Base-by-base conservation (phyloP, 1,140 invertebrate genomes). In the Solenopsis fugax region DNA sequence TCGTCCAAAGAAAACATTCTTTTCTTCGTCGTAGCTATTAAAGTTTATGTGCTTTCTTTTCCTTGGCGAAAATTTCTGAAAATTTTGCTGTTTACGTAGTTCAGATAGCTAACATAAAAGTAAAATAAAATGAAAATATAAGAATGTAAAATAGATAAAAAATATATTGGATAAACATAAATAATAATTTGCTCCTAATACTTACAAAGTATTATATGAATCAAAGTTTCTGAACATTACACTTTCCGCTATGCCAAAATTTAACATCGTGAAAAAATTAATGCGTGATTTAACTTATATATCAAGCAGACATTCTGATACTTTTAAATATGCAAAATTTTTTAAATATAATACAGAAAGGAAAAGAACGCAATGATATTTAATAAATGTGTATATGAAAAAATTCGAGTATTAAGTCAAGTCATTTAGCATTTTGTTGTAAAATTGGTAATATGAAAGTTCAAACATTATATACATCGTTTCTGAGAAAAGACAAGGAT, bases 1-100 rank as follows among this genome's bases (percentile, higher is more conserved):
- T 85, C 84, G 73, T 41, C 71, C 58, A 34, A 65, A n/a, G 75
- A 85, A 78, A 91, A 84, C 76, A 84, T 87, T 58, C 72, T 80
- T 56, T 45, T 48, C 45, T 52, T 54, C 48, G 72, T 76, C 72
- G 88, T 65, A 73, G 89, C 88, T 91, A 93, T 94, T 94, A 95
- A 93, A 93, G 89, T 90, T 92, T 92, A 94, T 93, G 93, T 94
- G 93, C 91, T 86, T 85, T 87, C 90, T 80, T 92, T 92, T 86
- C 64, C 62, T n/a, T 88, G 73, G 76, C 84, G 88, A 93, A 92
- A 94, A 93, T 94, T 95, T 93, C 89, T 89, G 90, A 92, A 88
- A 91, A 91, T 78, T 90, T 67, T 13, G 52, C 50, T 73, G 58
- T 62, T 56, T 77, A 88, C 87, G 65, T 71, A 56, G 60, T 67